Evolutionary conservation across 2,797 vertebrate species (phyloP).

Genomic region (Hyperoplus immaculatus): DNA sequence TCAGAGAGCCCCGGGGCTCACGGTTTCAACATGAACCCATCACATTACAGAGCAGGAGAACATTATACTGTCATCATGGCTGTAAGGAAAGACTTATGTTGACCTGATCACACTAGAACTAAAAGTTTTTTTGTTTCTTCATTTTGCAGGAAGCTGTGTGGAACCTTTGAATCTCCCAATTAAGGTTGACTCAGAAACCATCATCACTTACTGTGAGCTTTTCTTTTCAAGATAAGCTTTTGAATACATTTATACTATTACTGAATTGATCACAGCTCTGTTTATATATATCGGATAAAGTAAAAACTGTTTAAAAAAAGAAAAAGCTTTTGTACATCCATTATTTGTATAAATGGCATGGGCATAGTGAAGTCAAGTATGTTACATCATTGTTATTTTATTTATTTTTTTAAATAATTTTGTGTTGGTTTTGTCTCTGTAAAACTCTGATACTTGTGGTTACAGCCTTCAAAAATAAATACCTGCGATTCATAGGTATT

Average conservation of each 20-base stretch:
- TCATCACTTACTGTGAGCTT: conserved; percentile 5
- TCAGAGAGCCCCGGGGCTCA: background rate
- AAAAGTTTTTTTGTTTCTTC: conserved; percentile 3
- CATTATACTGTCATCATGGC: background rate
- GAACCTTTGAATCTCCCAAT: background rate
- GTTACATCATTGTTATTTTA: background rate
- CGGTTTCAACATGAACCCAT: background rate
- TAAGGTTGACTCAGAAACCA: conserved; percentile 27
- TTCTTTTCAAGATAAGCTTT: background rate
- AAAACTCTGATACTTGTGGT: background rate
- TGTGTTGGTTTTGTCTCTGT: conserved; percentile 10
- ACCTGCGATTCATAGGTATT: too few relatives aligned
- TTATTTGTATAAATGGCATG: background rate
- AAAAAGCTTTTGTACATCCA: background rate
- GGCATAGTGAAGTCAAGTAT: background rate
- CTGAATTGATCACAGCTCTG: background rate
- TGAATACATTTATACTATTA: background rate
- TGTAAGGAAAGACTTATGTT: background rate
- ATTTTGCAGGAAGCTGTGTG: conserved; percentile 78
- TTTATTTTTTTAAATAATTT: background rate
- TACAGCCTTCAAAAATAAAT: background rate
- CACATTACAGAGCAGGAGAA: background rate
- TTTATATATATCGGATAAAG: background rate
- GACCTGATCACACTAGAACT: background rate
- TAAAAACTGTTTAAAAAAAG: background rate